Percentiles rank a stretch among this genome's conserved stretches.
These are phyloP conservation scores for Benthosema pterotum DNA, from an alignment of 2,797 vertebrate genomes.

Conservation along the genomic window DNA sequence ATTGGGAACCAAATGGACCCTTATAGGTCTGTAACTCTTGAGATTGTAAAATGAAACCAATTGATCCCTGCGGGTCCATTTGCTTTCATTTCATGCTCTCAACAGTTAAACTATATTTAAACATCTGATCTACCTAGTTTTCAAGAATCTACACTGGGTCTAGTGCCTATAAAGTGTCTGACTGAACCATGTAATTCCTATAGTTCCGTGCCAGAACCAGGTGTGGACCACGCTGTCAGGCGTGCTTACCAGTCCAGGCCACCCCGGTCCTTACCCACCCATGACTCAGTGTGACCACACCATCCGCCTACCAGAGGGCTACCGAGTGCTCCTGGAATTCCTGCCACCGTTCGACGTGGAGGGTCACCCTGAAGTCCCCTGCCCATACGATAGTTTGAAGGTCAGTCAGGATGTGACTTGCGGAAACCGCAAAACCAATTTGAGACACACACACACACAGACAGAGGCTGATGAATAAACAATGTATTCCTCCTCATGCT, in stretches of 20 bases:
- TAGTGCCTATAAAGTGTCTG: not conserved
- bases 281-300: conserved; percentile 82
- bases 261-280: conserved; percentile 78
- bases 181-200: not conserved
- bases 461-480: conserved; percentile 52
- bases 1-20: too few relatives aligned
- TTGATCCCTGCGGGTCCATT: too few relatives aligned
- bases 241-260: conserved; percentile 80
- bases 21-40: too few relatives aligned
- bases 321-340: conserved; percentile 82
- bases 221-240: conserved; percentile 75
- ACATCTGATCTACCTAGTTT: too few relatives aligned
- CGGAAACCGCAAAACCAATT: conserved; percentile 18
- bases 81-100: too few relatives aligned
- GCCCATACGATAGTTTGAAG: conserved; percentile 85
- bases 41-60: too few relatives aligned
- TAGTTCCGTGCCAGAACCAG: conserved; percentile 79
- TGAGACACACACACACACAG: conserved; percentile 26
- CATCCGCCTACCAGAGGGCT: conserved; percentile 80
- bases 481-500: conserved; percentile 82
- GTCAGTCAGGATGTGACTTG: conserved; percentile 63
- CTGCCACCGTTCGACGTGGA: conserved; percentile 83
- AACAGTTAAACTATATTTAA: too few relatives aligned
- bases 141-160: too few relatives aligned
- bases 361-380: conserved; percentile 73